These are phyloP conservation scores for Idaea biselata DNA, from an alignment of 2,888 invertebrate species.

Conservation along the genomic window DNA sequence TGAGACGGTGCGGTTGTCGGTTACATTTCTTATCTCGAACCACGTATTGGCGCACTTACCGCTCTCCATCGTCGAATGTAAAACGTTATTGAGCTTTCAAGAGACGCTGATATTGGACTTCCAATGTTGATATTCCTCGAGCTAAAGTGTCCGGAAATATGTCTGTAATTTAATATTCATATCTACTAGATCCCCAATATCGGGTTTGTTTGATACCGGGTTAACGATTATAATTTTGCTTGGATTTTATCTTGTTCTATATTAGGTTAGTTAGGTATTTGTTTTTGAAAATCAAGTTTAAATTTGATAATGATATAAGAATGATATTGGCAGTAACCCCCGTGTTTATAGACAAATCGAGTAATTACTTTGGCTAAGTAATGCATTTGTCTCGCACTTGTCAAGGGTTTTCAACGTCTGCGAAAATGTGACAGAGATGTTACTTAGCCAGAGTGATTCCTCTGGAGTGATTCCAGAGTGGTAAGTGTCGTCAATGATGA, in stretches of 20 bases:
- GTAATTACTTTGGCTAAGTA: no score
- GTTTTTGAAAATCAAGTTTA: not conserved
- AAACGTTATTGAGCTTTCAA: slow-evolving; percentile 62
- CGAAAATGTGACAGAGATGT: no score
- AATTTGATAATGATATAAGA: no score
- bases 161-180: slow-evolving; percentile 52
- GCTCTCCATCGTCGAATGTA: slow-evolving; percentile 52
- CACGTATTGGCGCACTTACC: slow-evolving; percentile 60
- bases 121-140: slow-evolving; percentile 48
- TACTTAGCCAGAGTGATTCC: no score
- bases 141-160: slow-evolving; percentile 37
- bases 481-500: no score
- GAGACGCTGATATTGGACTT: slow-evolving; percentile 56
- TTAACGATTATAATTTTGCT: slow-evolving; percentile 14
- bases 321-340: no score
- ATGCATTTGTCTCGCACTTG: no score
- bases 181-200: slow-evolving; percentile 36
- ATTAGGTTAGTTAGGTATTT: not conserved
- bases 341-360: no score
- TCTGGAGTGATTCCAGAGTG: no score
- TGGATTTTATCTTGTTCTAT: not conserved
- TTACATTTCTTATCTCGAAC: slow-evolving; percentile 60
- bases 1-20: slow-evolving; percentile 51
- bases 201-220: slow-evolving; percentile 24
- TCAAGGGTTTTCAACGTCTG: no score